Conservation (phyloP, 2,113 vertebrate genomes). For the Aspiorhynchus laticeps region DNA sequence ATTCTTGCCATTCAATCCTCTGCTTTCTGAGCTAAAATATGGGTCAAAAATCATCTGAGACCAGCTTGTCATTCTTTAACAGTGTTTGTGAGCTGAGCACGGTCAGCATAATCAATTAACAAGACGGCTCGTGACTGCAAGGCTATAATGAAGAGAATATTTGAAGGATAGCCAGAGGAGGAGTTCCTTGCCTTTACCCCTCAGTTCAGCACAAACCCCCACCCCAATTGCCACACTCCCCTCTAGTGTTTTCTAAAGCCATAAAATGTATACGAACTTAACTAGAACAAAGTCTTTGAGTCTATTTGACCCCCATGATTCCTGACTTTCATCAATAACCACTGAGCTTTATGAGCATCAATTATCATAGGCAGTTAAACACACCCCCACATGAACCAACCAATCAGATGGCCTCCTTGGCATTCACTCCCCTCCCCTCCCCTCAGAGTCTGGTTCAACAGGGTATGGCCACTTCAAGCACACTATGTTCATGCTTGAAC, state of each 20-base stretch:
- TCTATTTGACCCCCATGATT: conserved; percentile 1
- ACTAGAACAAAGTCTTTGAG: conserved; percentile 12
- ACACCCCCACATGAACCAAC: conserved; percentile 56
- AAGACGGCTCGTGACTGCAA: not conserved
- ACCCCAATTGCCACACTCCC: not conserved
- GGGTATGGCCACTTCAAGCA: conserved; percentile 26
- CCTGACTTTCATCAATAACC: not conserved
- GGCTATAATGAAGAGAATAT: not conserved
- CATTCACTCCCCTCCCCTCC: conserved; percentile 53
- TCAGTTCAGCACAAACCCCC: not conserved
- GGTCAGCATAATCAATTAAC: not conserved
- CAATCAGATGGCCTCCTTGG: conserved; percentile 62
- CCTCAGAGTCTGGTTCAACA: conserved; percentile 41
- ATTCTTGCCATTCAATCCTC: not conserved
- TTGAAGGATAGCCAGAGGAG: not conserved
- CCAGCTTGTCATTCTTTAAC: conserved; percentile 2
- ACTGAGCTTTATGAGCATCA: conserved; percentile 50
- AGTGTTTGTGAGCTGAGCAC: not conserved
- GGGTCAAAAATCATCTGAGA: not conserved
- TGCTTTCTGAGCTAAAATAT: not conserved
- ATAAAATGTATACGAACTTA: not conserved
- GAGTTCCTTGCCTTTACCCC: not conserved
- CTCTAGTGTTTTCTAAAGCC: conserved; percentile 9
- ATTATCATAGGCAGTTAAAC: conserved; percentile 10
- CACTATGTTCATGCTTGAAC: conserved; percentile 25